A percentile compares a stretch with the other conserved stretches of the same genome.
Conservation (phyloP, 1,140 invertebrate species). For the Acromyrmex heyeri region DNA sequence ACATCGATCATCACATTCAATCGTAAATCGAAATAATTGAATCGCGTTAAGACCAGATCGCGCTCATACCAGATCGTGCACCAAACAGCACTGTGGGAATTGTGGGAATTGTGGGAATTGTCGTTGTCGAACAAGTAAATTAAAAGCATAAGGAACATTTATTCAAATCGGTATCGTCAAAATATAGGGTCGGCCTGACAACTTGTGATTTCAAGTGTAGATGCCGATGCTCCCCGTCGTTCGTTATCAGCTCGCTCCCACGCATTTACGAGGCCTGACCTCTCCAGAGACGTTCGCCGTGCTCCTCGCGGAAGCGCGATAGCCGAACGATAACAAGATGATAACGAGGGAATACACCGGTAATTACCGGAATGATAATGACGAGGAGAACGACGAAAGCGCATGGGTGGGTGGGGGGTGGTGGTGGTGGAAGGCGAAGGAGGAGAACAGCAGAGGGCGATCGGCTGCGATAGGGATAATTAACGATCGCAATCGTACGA, state of each 20-base stretch:
- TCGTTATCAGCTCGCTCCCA: constrained; percentile 25
- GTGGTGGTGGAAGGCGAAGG: background rate
- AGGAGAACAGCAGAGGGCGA: constrained; percentile 73
- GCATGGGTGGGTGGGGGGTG: constrained; percentile 35
- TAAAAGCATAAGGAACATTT: background rate
- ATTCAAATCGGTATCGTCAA: background rate
- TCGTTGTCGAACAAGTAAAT: background rate
- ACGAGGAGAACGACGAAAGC: constrained; percentile 74
- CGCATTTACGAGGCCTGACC: constrained; percentile 42
- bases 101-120: background rate
- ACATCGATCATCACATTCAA: background rate
- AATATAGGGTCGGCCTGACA: background rate
- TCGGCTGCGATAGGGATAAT: constrained; percentile 84
- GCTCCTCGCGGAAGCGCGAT: constrained; percentile 75
- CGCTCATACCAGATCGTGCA: too few relatives aligned
- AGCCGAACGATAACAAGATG: constrained; percentile 82
- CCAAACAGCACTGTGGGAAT: too few relatives aligned
- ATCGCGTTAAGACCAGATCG: background rate
- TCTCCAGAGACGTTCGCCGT: constrained; percentile 63
- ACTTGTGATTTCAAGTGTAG: background rate
- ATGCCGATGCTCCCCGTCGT: constrained; percentile 1
- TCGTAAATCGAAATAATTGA: background rate
- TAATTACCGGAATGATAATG: constrained; percentile 86
- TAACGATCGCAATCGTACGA: constrained; percentile 85
- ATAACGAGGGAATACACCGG: constrained; percentile 83